These are phyloP conservation scores for Anolis apletophallus DNA, from an alignment of 2,797 vertebrate genomes.

Conservation along the genomic window DNA sequence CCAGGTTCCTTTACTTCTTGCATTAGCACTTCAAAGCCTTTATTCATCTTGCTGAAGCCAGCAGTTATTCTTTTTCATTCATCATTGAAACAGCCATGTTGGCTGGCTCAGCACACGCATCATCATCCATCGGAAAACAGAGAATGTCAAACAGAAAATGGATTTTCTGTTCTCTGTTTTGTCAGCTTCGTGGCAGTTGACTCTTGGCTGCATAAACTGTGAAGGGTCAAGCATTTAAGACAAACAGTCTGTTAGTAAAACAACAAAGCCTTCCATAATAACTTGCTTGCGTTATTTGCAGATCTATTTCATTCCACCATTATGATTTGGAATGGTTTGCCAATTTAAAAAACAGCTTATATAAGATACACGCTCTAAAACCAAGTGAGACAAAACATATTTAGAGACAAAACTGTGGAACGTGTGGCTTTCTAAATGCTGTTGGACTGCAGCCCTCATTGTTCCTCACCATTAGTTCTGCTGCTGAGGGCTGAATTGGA, in stretches of 20 bases:
- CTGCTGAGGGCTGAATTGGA: not conserved
- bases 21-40: constrained; percentile 34
- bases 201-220: constrained; percentile 1
- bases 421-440: not conserved
- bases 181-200: not conserved
- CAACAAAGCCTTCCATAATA: not conserved
- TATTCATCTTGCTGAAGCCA: constrained; percentile 20
- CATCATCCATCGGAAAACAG: constrained; percentile 8
- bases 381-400: not conserved
- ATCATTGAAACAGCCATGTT: not conserved
- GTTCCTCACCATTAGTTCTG: not conserved
- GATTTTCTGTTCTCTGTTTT: constrained; percentile 8
- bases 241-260: not conserved
- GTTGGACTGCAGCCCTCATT: too few relatives aligned
- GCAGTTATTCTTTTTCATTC: constrained; percentile 16
- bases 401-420: not conserved
- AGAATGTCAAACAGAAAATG: not conserved
- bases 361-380: not conserved
- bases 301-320: not conserved
- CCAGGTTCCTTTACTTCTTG: not conserved
- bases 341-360: not conserved
- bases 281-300: not conserved
- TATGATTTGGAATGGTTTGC: not conserved
- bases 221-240: not conserved
- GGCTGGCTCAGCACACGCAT: not conserved